These are phyloP conservation scores for Orchesella cincta DNA, from an alignment of 1,140 invertebrate species.

Conservation along the genomic window DNA sequence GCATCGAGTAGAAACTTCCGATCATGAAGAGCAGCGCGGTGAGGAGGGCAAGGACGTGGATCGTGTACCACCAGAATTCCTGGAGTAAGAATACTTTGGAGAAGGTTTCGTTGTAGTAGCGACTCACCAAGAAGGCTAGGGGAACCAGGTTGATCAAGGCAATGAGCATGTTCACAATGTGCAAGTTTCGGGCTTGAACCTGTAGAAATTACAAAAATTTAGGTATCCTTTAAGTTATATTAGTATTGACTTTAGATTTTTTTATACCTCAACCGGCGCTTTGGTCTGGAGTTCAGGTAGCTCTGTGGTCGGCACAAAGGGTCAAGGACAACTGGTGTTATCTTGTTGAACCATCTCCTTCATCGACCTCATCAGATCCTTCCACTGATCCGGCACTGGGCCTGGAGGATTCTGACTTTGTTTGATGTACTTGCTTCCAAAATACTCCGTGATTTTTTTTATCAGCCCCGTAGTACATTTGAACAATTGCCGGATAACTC, in stretches of 20 bases:
- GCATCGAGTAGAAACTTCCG: conserved; percentile 17
- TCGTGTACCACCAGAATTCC: conserved; percentile 37
- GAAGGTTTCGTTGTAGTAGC: conserved; percentile 35
- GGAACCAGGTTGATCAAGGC: conserved; percentile 28
- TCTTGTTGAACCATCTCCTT: neutral
- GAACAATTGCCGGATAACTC: too few relatives aligned
- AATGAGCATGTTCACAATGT: conserved; percentile 26
- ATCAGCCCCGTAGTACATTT: neutral
- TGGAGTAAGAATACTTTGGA: conserved; percentile 33
- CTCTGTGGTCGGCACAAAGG: neutral
- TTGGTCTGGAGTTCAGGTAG: neutral
- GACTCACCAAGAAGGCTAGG: conserved; percentile 14
- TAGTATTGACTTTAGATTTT: too few relatives aligned
- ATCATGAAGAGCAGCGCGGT: conserved; percentile 28
- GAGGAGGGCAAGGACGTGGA: conserved; percentile 25
- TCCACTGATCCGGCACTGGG: neutral
- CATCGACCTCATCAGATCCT: neutral
- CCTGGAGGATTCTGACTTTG: neutral
- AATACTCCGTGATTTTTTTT: neutral
- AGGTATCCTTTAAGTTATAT: too few relatives aligned
- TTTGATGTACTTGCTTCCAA: neutral
- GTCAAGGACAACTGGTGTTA: neutral
- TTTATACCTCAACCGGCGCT: neutral
- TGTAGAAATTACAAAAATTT: too few relatives aligned
- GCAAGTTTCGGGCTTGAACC: conserved; percentile 16